Evolutionary conservation across 2,888 invertebrate genomes (phyloP), one percentile per base, ranked within the genome.

Genomic region (Amphimallon solstitiale): DNA sequence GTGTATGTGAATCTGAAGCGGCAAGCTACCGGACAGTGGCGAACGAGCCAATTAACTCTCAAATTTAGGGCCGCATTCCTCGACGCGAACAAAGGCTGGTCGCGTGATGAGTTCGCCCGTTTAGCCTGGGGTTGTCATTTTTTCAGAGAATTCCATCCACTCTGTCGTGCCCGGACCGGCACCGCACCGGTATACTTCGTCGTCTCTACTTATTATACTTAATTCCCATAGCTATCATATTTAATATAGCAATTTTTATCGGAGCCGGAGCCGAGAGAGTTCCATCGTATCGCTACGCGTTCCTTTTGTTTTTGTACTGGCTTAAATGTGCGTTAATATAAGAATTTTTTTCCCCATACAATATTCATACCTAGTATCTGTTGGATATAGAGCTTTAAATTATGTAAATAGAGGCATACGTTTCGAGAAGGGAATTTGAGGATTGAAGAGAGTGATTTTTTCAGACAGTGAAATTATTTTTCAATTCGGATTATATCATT

Each of bases 101-200:
- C 73, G 78, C 78, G 78, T 78, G 78, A 76, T 75, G 73, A 73
- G 75, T 76, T 71, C 71, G 73, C 73, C 72, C 68, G 71, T 77
- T 77, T 75, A 66, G 78, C 78, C 78, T 70, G 74, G 72, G 78
- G 78, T 77, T 77, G 76, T 77, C 76, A 77, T 75, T 77, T 77
- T 75, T 77, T 74, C 72, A 67, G 70, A 71, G 72, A 75, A 75
- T 74, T 70, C 60, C 64, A 66, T 66, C 68, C 69, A 66, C 68
- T 29, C 29, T 64, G 67, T 69, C 69, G 69, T 72, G 70, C 63
- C 49, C 65, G 66, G 63, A 68, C 63, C 66, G 68, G 66, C 45
- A 19, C 51, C 35, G 29, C 38, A 45, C 54, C 43, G 54, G 54
- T 64, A 64, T 54, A 43, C 54, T 59, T 43, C 34, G 14, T 52